Conservation (phyloP, 2,888 invertebrate genomes). For the Teleogryllus oceanicus region DNA sequence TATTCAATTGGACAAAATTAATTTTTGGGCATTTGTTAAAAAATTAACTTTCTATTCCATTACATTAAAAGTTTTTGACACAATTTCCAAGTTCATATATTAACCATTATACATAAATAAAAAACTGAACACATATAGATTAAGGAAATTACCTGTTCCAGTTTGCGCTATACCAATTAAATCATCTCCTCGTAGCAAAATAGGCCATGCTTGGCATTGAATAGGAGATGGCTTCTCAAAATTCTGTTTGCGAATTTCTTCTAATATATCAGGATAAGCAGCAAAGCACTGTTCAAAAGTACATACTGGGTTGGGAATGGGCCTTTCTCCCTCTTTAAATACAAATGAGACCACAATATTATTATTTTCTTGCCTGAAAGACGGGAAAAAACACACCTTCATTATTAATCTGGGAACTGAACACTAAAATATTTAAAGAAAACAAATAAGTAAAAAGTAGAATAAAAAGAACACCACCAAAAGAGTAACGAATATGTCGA, state of each 20-base stretch:
- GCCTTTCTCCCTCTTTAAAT: constrained; percentile 51
- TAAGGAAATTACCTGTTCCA: constrained; percentile 59
- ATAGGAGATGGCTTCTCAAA: constrained; percentile 86
- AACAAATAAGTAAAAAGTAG: too few species aligned
- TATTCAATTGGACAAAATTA: too few species aligned
- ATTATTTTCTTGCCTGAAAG: constrained; percentile 58
- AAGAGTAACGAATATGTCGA: too few species aligned
- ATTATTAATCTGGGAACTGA: too few species aligned
- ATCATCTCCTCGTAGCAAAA: constrained; percentile 84
- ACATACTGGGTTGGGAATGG: constrained; percentile 72
- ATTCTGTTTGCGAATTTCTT: constrained; percentile 73
- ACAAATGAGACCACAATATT: constrained; percentile 70
- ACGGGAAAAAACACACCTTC: too few species aligned
- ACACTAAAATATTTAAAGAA: too few species aligned
- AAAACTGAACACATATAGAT: background rate
- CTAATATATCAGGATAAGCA: constrained; percentile 77
- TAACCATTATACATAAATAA: background rate
- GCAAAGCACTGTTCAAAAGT: constrained; percentile 75
- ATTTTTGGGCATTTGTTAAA: too few species aligned
- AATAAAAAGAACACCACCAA: too few species aligned
- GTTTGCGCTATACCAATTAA: constrained; percentile 96
- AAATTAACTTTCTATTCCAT: too few species aligned
- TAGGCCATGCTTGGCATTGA: constrained; percentile 92
- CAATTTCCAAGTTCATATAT: background rate
- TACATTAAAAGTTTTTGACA: too few species aligned